Base-by-base conservation (phyloP, 2,797 vertebrate genomes). In the Pangasius krempfi region DNA sequence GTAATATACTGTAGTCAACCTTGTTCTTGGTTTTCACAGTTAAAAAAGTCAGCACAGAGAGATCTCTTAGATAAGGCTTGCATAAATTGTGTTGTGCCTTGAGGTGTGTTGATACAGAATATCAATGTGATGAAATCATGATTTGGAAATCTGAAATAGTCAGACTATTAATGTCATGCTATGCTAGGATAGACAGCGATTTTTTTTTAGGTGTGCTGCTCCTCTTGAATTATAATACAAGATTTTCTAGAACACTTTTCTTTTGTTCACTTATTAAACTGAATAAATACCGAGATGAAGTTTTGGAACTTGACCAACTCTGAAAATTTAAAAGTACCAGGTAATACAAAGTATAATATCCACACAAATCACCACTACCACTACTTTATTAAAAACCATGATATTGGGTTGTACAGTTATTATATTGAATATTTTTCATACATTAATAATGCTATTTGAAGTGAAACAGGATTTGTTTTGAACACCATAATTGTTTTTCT, bases 401-500 rank as follows among this genome's bases (percentile, higher is more conserved):
- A 20, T 37, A 70, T 37, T 70, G 2, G 6, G 33, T 37, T 27
- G n/a, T 18, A 78, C 75, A 52, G 50, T 54, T 20, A 79, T 54
- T 33, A 30, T 30, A 30, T 0, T 4, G n/a, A 79, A 30, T 33
- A 30, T 30, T 30, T 79, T 54, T 54, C 50, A 54, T 33, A 54
- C 50, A 40, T 9, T 76, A 50, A 27, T 76, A 14, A 50, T 76
- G 44, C 12, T 25, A 75, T 75, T 12, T 44, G 9, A 75, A 47
- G 47, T 47, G 47, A 47, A 47, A 47, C 47, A 47, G 9, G 20
- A 56, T 20, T 20, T 56, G 18, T 56, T 56, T 52, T 50, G 2
- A 76, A 27, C 20, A 73, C 7, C 40, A 25, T 73, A n/a, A n/a
- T n/a, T 78, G 75, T 78, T 78, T 78, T 78, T 33, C 76, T 54